Percentiles rank a stretch among this genome's conserved stretches.
phyloP scores from a whole-genome alignment of 2,797 vertebrate genomes.

The Schizopygopsis malacanthus region DNA sequence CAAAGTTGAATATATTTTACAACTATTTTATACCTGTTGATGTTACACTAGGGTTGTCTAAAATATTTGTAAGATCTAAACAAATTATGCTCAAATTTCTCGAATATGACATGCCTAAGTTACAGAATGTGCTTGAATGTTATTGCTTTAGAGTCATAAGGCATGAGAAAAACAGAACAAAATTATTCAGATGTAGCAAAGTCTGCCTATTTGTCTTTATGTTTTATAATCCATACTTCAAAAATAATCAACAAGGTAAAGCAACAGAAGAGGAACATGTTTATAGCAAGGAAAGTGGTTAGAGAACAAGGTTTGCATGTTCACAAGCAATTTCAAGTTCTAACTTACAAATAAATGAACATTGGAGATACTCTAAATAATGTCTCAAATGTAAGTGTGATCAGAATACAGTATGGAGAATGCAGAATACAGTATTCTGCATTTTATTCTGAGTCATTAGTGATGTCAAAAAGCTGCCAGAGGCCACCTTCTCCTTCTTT shows the following conservation, averaged over 20 bases:
- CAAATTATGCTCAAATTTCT: not conserved
- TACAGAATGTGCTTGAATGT: not conserved
- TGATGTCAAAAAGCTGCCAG: conserved; percentile 77
- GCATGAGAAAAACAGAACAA: not conserved
- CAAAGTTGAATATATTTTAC: not conserved
- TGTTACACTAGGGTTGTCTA: not conserved
- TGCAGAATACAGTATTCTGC: conserved; percentile 1
- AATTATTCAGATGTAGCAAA: not conserved
- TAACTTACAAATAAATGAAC: not conserved
- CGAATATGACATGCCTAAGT: not conserved
- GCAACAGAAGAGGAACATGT: conserved; percentile 2
- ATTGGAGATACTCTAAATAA: conserved; percentile 1
- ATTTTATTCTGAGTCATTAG: conserved; percentile 64
- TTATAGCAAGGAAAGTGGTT: not conserved
- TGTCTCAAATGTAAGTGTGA: conserved; percentile 15
- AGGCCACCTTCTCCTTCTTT: conserved; percentile 59
- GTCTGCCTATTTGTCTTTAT: not conserved
- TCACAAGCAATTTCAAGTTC: conserved; percentile 3
- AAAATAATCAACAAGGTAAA: not conserved
- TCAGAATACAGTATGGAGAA: not conserved
- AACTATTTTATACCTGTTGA: not conserved
- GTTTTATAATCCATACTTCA: not conserved
- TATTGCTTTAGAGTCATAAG: not conserved
- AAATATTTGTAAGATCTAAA: conserved; percentile 16
- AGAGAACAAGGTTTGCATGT: conserved; percentile 1